These are phyloP conservation scores for Scaptomyza montana DNA, from an alignment of 1,140 invertebrate species.

Conservation along the genomic window DNA sequence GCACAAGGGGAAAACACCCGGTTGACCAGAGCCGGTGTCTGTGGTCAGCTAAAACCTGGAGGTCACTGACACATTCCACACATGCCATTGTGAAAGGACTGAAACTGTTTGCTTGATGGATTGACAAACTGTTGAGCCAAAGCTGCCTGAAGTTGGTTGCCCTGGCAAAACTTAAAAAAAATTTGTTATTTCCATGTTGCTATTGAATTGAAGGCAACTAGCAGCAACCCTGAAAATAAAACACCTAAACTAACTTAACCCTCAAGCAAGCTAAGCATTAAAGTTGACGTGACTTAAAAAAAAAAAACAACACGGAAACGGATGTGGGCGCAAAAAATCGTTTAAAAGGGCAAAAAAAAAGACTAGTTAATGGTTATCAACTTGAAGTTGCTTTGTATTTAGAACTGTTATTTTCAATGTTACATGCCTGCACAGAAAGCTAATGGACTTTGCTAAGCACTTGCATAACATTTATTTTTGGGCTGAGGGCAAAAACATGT, in stretches of 20 bases:
- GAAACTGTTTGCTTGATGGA: conserved; percentile 44
- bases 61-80: conserved; percentile 40
- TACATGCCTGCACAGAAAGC: neutral
- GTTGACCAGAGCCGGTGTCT: conserved; percentile 20
- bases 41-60: conserved; percentile 26
- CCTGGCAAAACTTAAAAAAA: conserved; percentile 28
- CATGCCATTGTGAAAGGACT: conserved; percentile 12
- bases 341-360: conserved; percentile 17
- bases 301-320: conserved; percentile 38
- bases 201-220: conserved; percentile 36
- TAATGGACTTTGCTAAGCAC: conserved; percentile 3
- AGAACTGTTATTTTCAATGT: neutral
- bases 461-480: neutral
- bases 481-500: conserved; percentile 7
- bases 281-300: conserved; percentile 33
- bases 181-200: conserved; percentile 22
- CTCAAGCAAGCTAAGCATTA: conserved; percentile 14
- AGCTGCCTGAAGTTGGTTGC: conserved; percentile 5
- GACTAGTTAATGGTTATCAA: neutral
- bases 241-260: conserved; percentile 17
- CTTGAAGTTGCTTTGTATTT: too few relatives aligned
- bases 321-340: conserved; percentile 49
- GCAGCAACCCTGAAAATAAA: conserved; percentile 24
- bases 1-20: conserved; percentile 6
- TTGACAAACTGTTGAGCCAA: conserved; percentile 50